Conservation (phyloP, 2,888 invertebrate species). For the Drosophila rellima region DNA sequence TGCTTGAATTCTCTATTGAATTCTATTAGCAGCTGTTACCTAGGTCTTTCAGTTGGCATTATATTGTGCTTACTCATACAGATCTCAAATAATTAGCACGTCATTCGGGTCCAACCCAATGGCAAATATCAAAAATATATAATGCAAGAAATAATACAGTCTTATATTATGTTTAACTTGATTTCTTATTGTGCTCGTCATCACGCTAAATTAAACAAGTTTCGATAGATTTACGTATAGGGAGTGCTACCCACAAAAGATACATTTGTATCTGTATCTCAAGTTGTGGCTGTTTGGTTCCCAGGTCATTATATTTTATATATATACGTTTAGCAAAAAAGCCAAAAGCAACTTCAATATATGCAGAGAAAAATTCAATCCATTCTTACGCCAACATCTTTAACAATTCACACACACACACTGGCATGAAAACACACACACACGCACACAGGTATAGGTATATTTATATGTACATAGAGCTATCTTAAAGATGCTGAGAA, state of each 20-base stretch:
- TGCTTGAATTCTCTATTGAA: background rate
- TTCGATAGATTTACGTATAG: slow-evolving; percentile 32
- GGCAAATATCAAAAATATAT: slow-evolving; percentile 22
- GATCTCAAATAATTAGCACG: slow-evolving; percentile 46
- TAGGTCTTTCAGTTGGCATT: background rate
- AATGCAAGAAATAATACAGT: background rate
- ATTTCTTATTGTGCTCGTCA: slow-evolving; percentile 13
- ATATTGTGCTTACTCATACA: slow-evolving; percentile 4
- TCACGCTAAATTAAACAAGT: slow-evolving; percentile 62
- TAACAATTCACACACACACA: slow-evolving; percentile 23
- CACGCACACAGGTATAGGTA: background rate
- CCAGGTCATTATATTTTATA: slow-evolving; percentile 55
- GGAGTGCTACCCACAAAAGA: slow-evolving; percentile 21
- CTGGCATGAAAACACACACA: slow-evolving; percentile 8
- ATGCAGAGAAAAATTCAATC: slow-evolving; percentile 34
- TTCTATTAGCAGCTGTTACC: slow-evolving; percentile 6
- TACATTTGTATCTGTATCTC: slow-evolving; percentile 36
- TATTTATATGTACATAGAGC: slow-evolving; percentile 41
- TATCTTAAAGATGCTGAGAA: slow-evolving; percentile 74
- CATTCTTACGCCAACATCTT: slow-evolving; percentile 62
- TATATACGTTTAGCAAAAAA: slow-evolving; percentile 60
- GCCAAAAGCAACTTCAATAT: slow-evolving; percentile 56
- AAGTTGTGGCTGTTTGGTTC: slow-evolving; percentile 39
- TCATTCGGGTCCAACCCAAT: slow-evolving; percentile 26
- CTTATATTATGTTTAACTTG: background rate